Evolutionary conservation across 2,888 invertebrate genomes (phyloP), one percentile per base, ranked within the genome.

Genomic region (Drosophila macrospina): DNA sequence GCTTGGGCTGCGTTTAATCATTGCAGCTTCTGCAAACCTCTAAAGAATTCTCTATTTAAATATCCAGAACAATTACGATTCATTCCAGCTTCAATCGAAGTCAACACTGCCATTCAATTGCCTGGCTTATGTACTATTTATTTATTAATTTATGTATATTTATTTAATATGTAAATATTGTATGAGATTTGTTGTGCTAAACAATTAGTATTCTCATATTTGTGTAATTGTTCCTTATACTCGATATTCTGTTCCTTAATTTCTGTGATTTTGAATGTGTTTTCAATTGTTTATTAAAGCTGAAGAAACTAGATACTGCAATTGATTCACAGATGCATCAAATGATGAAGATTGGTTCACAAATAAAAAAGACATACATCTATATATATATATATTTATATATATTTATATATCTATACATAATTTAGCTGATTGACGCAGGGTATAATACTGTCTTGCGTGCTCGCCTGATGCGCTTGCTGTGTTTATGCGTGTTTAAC

Each of bases 81-180:
- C 56, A n/a, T 30, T 37, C 72, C 72, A 70, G 36, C 45, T 62
- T 28, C 69, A 51, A 6, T 66, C 44, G 7, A 72, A 72, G 34
- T 55, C n/a, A 2, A 62, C 56, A 36, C 36, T 55, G 15, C 67
- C 71, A 59, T 70, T 57, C 16, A 62, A 50, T 26, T n/a, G n/a
- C n/a, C n/a, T n/a, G n/a, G n/a, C n/a, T n/a, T n/a, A n/a, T n/a
- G n/a, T n/a, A n/a, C n/a, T n/a, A n/a, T n/a, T n/a, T n/a, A n/a
- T n/a, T n/a, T n/a, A n/a, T n/a, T n/a, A n/a, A n/a, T n/a, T n/a
- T n/a, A n/a, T n/a, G n/a, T n/a, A n/a, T n/a, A n/a, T n/a, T n/a
- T n/a, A n/a, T n/a, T n/a, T n/a, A n/a, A n/a, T n/a, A n/a, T n/a
- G n/a, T 66, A 34, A 20, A 72, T 41, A 2, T 37, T 39, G n/a